These are phyloP conservation scores for Philereme vetulata DNA, from an alignment of 2,888 invertebrate genomes.

Conservation along the genomic window DNA sequence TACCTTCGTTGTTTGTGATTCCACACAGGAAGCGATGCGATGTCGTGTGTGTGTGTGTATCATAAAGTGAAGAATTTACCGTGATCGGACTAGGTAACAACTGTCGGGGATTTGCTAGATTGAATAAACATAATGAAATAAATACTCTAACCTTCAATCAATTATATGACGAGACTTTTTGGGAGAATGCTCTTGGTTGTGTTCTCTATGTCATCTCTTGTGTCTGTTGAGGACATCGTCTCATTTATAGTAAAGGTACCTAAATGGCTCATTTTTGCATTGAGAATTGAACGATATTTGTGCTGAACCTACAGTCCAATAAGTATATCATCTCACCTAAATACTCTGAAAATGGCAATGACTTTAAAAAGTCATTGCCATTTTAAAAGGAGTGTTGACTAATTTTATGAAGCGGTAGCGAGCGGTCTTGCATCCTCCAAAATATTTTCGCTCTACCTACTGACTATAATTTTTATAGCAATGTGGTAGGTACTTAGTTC, in stretches of 20 bases:
- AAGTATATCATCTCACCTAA: background rate
- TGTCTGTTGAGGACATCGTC: too few relatives aligned
- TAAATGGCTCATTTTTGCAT: background rate
- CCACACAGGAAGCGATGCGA: slow-evolving; percentile 62
- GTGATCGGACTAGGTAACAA: slow-evolving; percentile 36
- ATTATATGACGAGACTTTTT: too few relatives aligned
- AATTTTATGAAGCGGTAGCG: background rate
- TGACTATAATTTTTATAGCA: background rate
- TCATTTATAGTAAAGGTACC: too few relatives aligned
- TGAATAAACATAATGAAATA: background rate
- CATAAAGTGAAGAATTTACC: slow-evolving; percentile 54
- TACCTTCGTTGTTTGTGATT: slow-evolving; percentile 55
- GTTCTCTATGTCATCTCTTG: too few relatives aligned
- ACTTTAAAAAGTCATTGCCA: background rate
- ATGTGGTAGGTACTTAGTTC: background rate
- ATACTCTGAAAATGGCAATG: background rate
- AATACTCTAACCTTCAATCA: too few relatives aligned
- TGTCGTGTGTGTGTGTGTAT: slow-evolving; percentile 31
- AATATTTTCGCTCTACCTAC: background rate
- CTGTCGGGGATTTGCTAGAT: background rate
- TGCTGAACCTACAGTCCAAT: background rate
- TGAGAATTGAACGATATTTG: background rate
- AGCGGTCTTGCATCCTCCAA: background rate
- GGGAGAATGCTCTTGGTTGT: too few relatives aligned
- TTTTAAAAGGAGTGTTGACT: background rate